These are phyloP conservation scores for Proisotoma minuta DNA, from an alignment of 2,888 invertebrate genomes.

Conservation along the genomic window DNA sequence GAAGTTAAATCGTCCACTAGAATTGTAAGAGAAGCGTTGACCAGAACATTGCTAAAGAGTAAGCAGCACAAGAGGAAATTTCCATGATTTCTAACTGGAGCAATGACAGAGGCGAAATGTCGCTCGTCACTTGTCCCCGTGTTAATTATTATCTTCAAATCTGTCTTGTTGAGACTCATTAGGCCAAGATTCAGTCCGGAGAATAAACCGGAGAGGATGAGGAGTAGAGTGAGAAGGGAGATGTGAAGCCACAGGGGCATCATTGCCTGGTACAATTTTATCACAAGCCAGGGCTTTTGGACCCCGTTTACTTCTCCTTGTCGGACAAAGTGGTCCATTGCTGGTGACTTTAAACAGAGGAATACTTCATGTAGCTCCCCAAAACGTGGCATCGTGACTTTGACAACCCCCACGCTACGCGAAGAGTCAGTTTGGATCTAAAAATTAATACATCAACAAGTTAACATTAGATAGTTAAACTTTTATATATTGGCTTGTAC, in stretches of 20 bases:
- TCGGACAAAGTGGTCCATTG: slow-evolving; percentile 1
- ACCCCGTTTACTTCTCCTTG: slow-evolving; percentile 27
- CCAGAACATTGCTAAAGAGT: slow-evolving; percentile 78
- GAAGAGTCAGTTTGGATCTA: slow-evolving; percentile 16
- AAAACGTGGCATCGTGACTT: slow-evolving; percentile 18
- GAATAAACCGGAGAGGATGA: slow-evolving; percentile 87
- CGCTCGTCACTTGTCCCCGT: slow-evolving; percentile 81
- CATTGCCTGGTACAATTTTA: slow-evolving; percentile 63
- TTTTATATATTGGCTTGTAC: not conserved
- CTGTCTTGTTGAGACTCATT: slow-evolving; percentile 95
- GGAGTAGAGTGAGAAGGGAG: slow-evolving; percentile 58
- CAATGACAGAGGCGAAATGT: slow-evolving; percentile 78
- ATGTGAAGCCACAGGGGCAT: slow-evolving; percentile 75
- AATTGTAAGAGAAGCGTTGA: slow-evolving; percentile 96
- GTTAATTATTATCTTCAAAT: slow-evolving; percentile 87
- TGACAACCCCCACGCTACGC: slow-evolving; percentile 14
- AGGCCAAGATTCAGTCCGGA: slow-evolving; percentile 94
- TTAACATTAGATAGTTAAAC: not conserved
- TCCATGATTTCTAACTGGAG: slow-evolving; percentile 82
- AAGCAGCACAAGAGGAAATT: slow-evolving; percentile 86
- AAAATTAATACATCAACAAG: not conserved
- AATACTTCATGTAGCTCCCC: slow-evolving; percentile 33
- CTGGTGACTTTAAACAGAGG: slow-evolving; percentile 17
- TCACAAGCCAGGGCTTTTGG: slow-evolving; percentile 52
- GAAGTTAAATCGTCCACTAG: slow-evolving; percentile 90